These are phyloP conservation scores for Noctilio leporinus DNA, from an alignment of 2,113 vertebrate species.

Conservation along the genomic window DNA sequence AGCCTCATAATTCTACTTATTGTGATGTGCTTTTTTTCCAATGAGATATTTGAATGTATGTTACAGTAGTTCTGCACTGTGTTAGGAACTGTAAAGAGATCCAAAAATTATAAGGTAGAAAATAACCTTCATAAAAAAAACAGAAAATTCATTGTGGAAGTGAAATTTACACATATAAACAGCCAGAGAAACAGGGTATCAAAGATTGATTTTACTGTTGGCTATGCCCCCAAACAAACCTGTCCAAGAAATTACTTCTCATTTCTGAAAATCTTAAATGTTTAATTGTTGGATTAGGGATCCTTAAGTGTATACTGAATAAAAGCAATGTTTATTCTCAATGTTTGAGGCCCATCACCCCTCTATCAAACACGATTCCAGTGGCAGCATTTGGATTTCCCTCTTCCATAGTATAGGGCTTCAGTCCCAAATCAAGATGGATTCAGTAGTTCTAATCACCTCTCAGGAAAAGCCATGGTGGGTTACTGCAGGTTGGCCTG, in stretches of 20 bases:
- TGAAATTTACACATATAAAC: neutral
- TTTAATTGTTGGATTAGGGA: neutral
- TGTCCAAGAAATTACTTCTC: neutral
- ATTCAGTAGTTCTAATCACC: neutral
- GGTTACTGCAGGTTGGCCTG: neutral
- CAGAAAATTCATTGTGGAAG: neutral
- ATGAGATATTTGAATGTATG: neutral
- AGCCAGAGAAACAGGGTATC: neutral
- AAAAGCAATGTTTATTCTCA: neutral
- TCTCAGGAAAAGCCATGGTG: neutral
- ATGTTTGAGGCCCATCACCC: neutral
- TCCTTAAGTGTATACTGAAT: neutral
- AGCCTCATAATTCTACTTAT: neutral
- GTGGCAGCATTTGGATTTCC: neutral
- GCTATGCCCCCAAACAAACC: neutral
- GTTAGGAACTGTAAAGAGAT: neutral
- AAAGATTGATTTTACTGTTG: neutral
- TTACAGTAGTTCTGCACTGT: neutral
- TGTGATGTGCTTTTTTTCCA: neutral
- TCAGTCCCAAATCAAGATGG: neutral
- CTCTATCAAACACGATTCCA: neutral
- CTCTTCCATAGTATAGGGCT: neutral
- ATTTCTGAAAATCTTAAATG: slow-evolving; percentile 7
- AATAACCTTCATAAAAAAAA: neutral
- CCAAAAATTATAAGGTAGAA: neutral